Conservation (phyloP, 2,888 invertebrate species). For the Dinocampus coccinellae region DNA sequence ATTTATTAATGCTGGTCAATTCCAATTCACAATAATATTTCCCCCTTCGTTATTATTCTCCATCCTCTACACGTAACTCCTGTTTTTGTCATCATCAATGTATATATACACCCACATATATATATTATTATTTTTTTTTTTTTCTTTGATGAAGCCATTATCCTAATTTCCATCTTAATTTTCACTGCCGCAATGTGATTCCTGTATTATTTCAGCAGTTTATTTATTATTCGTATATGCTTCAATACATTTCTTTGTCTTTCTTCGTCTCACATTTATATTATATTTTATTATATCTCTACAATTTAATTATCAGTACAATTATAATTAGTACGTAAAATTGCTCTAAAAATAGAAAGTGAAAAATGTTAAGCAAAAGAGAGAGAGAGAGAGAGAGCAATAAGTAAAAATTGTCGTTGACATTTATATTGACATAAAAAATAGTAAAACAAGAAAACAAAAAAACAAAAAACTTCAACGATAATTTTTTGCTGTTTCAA, state of each 20-base stretch:
- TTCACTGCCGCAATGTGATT: slow-evolving; percentile 49
- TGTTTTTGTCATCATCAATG: slow-evolving; percentile 32
- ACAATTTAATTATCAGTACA: slow-evolving; percentile 57
- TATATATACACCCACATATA: slow-evolving; percentile 20
- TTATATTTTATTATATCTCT: slow-evolving; percentile 41
- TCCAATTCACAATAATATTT: slow-evolving; percentile 58
- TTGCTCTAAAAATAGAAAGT: slow-evolving; percentile 33
- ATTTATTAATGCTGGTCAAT: slow-evolving; percentile 67
- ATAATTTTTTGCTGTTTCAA: slow-evolving; percentile 39
- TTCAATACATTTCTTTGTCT: slow-evolving; percentile 42
- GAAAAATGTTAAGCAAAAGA: no score
- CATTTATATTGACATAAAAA: neutral
- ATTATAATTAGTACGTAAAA: slow-evolving; percentile 53
- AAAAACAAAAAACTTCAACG: slow-evolving; percentile 8
- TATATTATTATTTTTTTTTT: slow-evolving; percentile 29
- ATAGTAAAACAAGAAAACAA: neutral
- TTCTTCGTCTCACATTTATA: slow-evolving; percentile 44
- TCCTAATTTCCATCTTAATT: slow-evolving; percentile 35
- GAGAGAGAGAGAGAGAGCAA: no score
- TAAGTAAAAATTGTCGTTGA: slow-evolving; percentile 20
- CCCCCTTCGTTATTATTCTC: slow-evolving; percentile 49
- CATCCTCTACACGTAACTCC: slow-evolving; percentile 40
- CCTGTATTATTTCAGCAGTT: slow-evolving; percentile 47
- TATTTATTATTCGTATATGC: slow-evolving; percentile 44
- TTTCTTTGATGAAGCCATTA: slow-evolving; percentile 35